Evolutionary conservation across 1,140 invertebrate species (phyloP), one percentile per base, ranked within the genome.

Genomic region (Aphidius gifuensis): DNA sequence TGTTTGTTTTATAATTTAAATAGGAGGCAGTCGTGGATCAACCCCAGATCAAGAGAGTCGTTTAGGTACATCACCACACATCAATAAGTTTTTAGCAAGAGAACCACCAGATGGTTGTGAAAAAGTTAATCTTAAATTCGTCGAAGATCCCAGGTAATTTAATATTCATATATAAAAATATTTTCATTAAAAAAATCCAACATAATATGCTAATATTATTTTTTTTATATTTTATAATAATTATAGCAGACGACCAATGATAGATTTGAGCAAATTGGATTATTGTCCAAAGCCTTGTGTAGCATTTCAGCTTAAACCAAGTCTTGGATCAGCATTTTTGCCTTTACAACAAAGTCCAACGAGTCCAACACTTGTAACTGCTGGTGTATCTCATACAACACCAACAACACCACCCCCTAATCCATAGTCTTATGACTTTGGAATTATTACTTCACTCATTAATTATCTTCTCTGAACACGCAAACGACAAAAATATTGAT

Each of bases 61-160:
- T 66, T 72, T 79, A 53, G 89, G 89, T 21, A 89, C 90, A 62
- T 92, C 91, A 66, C 92, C 91, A 51, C 88, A 90, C 72, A 92
- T 92, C 74, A 91, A 91, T 74, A 88, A 87, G 75, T 93, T 92
- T 79, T 83, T 93, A 69, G 90, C 91, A 43, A 83, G 91, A 64
- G 90, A 92, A 81, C 92, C 92, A 60, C 92, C 92, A 38, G 91
- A 93, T 85, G 92, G 92, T 73, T 94, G 91, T 85, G 91, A 94
- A 83, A 90, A 90, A 81, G 85, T 87, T 68, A 85, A 86, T 75
- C 75, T 88, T 59, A 90, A 88, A 81, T 85, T 86, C 72, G 80
- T 83, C 66, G 86, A 87, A 73, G 86, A 87, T 78, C 77, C 77
- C 72, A 86, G 84, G 86, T 86, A 78, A 74, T 69, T 65, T 59